Percentiles rank a stretch among this genome's conserved stretches.
These are phyloP conservation scores for Tenebrio molitor DNA, from an alignment of 1,140 invertebrate species.

Conservation along the genomic window DNA sequence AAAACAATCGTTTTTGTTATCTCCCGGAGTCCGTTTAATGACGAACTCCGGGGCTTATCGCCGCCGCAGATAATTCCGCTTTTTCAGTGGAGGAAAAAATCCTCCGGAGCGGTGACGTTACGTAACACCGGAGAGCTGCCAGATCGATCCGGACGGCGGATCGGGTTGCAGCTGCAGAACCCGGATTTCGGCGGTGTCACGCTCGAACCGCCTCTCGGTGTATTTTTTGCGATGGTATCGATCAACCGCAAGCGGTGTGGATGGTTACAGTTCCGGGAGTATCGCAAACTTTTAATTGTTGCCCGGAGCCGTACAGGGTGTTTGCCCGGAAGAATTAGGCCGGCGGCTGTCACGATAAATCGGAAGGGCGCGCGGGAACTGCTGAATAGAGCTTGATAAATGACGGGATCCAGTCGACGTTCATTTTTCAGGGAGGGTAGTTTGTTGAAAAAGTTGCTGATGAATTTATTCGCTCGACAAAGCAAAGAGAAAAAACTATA, in stretches of 20 bases:
- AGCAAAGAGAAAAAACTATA: not conserved
- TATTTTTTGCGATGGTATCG: not conserved
- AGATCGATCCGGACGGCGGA: conserved; percentile 19
- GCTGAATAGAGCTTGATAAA: conserved; percentile 32
- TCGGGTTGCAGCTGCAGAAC: conserved; percentile 18
- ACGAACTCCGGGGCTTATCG: not conserved
- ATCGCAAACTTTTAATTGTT: too few species aligned
- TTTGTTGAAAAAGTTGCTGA: conserved; percentile 29
- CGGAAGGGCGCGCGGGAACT: not conserved
- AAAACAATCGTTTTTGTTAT: not conserved
- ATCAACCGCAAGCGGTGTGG: too few species aligned
- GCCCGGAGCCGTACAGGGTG: not conserved
- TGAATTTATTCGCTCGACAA: conserved; percentile 29
- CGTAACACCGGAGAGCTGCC: conserved; percentile 14
- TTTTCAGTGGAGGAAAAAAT: too few species aligned
- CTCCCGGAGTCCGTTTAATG: not conserved
- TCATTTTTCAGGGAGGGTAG: conserved; percentile 19
- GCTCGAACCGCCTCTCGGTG: not conserved
- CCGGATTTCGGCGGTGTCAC: conserved; percentile 19
- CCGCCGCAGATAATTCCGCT: not conserved
- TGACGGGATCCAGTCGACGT: conserved; percentile 7
- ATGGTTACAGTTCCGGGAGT: too few species aligned
- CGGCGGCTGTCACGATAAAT: conserved; percentile 4
- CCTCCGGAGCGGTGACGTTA: conserved; percentile 13
- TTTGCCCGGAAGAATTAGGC: not conserved